phyloP scores from a whole-genome alignment of 2,113 vertebrate species.

The Accipiter virgatus region DNA sequence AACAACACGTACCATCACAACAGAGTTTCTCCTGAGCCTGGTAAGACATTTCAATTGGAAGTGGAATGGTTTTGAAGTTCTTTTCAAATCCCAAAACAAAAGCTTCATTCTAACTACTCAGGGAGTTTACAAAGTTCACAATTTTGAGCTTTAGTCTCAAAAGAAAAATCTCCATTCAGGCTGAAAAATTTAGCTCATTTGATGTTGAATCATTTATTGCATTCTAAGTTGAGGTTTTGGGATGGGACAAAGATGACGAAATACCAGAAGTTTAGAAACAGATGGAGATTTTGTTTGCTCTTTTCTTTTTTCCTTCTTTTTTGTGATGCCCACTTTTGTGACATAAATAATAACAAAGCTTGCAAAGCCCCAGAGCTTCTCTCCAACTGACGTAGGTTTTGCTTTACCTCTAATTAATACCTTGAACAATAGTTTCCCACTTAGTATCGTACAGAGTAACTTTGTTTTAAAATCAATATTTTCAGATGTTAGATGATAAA shows the following conservation, averaged over 20 bases:
- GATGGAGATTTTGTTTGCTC: neutral
- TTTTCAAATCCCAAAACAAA: constrained; percentile 50
- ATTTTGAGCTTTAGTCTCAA: constrained; percentile 1
- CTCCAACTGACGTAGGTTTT: neutral
- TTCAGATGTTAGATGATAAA: neutral
- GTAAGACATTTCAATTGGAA: constrained; percentile 24
- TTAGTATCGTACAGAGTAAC: neutral
- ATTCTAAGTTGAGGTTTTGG: neutral
- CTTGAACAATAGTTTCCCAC: neutral
- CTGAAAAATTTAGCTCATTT: constrained; percentile 16
- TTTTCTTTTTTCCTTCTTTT: neutral
- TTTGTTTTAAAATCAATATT: neutral
- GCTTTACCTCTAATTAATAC: constrained; percentile 41
- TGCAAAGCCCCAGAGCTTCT: neutral
- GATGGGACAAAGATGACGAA: neutral
- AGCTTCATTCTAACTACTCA: neutral
- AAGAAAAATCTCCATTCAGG: constrained; percentile 7
- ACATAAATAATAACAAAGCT: neutral
- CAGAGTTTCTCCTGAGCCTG: neutral
- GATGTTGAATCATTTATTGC: neutral
- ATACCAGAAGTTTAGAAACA: neutral
- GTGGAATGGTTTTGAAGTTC: constrained; percentile 16
- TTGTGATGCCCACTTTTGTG: neutral
- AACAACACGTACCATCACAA: neutral
- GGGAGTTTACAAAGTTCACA: neutral